A percentile compares a stretch with the other conserved stretches of the same genome.
These are phyloP conservation scores for Dryocosmus kuriphilus DNA, from an alignment of 2,888 invertebrate genomes.

Conservation along the genomic window DNA sequence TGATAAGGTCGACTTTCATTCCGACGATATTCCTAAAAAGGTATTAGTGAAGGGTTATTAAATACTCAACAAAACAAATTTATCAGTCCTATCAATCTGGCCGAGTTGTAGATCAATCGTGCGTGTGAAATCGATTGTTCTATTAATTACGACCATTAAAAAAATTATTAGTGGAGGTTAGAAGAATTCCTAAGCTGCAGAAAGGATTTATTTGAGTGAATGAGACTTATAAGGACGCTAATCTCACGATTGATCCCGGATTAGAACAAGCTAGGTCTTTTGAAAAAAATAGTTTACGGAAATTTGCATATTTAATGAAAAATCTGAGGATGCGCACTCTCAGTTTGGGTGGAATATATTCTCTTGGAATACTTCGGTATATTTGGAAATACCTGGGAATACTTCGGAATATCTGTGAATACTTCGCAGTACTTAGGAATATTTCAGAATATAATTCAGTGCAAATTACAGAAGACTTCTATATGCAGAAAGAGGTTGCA, in stretches of 20 bases:
- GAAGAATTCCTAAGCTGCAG: background rate
- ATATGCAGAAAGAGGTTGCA: too few species aligned
- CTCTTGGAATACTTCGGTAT: too few species aligned
- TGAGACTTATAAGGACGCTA: conserved; percentile 15
- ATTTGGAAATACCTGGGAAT: too few species aligned
- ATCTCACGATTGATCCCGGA: conserved; percentile 34
- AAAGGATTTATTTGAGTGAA: conserved; percentile 19
- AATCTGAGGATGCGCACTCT: too few species aligned
- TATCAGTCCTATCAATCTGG: background rate
- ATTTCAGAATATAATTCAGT: too few species aligned
- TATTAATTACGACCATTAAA: conserved; percentile 19
- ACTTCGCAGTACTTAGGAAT: too few species aligned
- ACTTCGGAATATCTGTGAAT: too few species aligned
- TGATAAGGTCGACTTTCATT: conserved; percentile 29
- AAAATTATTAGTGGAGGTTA: background rate
- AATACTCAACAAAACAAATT: background rate
- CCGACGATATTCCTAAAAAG: background rate
- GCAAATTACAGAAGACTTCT: too few species aligned
- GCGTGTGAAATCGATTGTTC: conserved; percentile 22
- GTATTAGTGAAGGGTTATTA: background rate
- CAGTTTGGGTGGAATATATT: too few species aligned
- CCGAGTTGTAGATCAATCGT: conserved; percentile 20
- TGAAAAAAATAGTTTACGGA: background rate
- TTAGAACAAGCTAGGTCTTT: conserved; percentile 12
- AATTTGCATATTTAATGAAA: too few species aligned